Evolutionary conservation across 2,888 invertebrate genomes (phyloP).

Genomic region (Mayetiola destructor): DNA sequence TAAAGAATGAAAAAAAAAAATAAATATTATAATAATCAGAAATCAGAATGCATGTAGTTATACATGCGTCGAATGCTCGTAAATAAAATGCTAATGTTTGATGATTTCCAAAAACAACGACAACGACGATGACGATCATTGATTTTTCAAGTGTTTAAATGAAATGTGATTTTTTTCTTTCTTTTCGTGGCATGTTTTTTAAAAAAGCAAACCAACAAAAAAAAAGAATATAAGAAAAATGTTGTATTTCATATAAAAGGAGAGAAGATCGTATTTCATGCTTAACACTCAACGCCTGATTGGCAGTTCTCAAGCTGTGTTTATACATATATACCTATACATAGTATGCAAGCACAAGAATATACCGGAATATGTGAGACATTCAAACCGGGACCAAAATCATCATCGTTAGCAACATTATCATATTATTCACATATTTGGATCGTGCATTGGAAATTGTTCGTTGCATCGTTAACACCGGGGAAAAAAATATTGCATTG

Average conservation of each 20-base stretch:
- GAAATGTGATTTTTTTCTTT: neutral
- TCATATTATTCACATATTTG: no score
- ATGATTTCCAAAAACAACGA: no score
- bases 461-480: conserved; percentile 3
- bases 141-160: conserved; percentile 5
- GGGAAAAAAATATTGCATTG: conserved; percentile 7
- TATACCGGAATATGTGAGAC: no score
- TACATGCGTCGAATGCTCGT: no score
- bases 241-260: no score
- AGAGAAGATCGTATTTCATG: conserved; percentile 7
- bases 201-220: neutral
- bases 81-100: no score
- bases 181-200: neutral
- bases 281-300: conserved; percentile 7
- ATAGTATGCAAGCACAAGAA: no score
- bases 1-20: no score
- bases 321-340: no score
- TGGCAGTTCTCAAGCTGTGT: conserved; percentile 2
- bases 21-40: no score
- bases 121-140: no score
- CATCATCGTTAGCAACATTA: conserved; percentile 11
- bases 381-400: neutral
- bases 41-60: no score
- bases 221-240: neutral
- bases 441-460: conserved; percentile 7